phyloP scores from a whole-genome alignment of 2,888 invertebrate genomes.

The Lasioglossum lativentre region DNA sequence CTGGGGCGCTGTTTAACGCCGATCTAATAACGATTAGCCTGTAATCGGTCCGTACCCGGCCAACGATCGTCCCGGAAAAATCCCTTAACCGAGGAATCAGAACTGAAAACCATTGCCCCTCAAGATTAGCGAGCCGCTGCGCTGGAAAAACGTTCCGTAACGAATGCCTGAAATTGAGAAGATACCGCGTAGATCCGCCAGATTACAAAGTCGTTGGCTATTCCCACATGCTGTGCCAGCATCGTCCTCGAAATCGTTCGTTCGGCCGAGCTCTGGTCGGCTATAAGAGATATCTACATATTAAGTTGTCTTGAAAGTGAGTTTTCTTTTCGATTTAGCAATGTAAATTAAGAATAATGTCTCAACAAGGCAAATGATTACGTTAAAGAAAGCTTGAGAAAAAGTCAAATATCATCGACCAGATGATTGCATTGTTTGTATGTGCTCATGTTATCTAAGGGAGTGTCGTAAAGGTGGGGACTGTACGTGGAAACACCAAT shows the following conservation, averaged over 20 bases:
- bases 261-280: background rate
- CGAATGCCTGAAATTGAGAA: background rate
- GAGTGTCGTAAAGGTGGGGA: too few species aligned
- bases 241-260: background rate
- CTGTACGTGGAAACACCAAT: too few species aligned
- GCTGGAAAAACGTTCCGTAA: background rate
- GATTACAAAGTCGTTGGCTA: background rate
- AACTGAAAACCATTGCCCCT: background rate
- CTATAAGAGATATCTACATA: too few species aligned
- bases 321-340: too few species aligned
- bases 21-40: slow-evolving; percentile 25
- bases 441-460: too few species aligned
- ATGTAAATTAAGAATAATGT: too few species aligned
- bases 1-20: slow-evolving; percentile 9
- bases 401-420: too few species aligned
- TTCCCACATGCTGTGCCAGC: background rate
- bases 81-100: background rate
- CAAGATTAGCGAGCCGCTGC: background rate
- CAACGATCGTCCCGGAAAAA: background rate
- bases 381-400: too few species aligned
- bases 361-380: too few species aligned
- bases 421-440: too few species aligned
- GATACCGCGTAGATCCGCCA: background rate
- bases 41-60: background rate
- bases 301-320: too few species aligned